Percentiles rank a stretch among this genome's conserved stretches.
Conservation (phyloP, 2,888 invertebrate species). For the Mythimna loreyi region DNA sequence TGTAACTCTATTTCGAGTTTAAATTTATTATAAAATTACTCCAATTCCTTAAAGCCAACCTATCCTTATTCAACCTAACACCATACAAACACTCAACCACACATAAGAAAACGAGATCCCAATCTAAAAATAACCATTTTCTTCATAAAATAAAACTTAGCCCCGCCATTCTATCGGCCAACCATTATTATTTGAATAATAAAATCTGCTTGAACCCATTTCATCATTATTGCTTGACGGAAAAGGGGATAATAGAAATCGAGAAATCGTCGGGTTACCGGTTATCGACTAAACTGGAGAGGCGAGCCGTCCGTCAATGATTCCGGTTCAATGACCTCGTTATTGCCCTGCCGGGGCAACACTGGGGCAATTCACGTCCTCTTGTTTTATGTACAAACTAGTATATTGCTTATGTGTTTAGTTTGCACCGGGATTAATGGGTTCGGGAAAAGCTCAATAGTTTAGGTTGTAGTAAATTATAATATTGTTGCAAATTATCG, state of each 20-base stretch:
- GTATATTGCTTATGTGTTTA: conserved; percentile 32
- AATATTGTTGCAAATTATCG: too few relatives aligned
- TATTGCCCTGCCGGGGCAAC: conserved; percentile 59
- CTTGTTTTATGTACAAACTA: conserved; percentile 46
- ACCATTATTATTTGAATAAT: conserved; percentile 31
- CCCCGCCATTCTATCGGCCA: not conserved
- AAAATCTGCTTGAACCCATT: conserved; percentile 45
- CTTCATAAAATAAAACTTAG: not conserved
- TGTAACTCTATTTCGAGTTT: too few relatives aligned
- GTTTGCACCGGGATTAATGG: conserved; percentile 12
- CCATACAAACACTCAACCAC: too few relatives aligned
- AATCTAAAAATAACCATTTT: not conserved
- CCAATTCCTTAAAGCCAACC: not conserved
- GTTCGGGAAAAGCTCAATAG: not conserved
- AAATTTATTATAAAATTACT: not conserved
- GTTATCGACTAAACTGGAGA: conserved; percentile 46
- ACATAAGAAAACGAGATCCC: too few relatives aligned
- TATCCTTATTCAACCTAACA: too few relatives aligned
- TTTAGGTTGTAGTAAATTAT: not conserved
- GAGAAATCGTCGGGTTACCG: conserved; percentile 41
- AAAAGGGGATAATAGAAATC: conserved; percentile 39
- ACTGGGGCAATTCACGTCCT: conserved; percentile 31
- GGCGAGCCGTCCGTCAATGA: conserved; percentile 62
- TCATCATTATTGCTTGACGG: conserved; percentile 40
- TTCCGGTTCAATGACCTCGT: conserved; percentile 70